Conservation (phyloP, 2,797 vertebrate species). For the Chaetophractus vellerosus region DNA sequence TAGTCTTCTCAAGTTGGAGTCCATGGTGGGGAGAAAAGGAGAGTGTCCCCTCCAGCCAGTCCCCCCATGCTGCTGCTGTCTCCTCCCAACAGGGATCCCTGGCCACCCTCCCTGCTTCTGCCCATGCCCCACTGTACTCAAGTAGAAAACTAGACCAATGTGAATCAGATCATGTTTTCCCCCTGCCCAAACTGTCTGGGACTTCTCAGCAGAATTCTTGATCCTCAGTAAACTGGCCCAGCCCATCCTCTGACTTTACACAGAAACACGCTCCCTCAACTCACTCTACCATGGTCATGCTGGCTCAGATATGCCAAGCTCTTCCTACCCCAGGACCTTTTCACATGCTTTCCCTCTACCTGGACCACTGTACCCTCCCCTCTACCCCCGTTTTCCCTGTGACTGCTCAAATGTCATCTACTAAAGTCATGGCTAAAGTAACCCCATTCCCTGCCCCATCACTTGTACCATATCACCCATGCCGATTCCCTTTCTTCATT, state of each 20-base stretch:
- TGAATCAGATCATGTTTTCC: neutral
- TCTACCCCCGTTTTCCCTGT: too few species aligned
- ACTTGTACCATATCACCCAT: accelerated
- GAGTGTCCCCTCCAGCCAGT: neutral
- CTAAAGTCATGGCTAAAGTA: neutral
- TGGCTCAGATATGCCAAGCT: accelerated
- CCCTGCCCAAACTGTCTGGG: neutral
- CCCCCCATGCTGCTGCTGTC: accelerated
- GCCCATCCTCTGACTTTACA: neutral
- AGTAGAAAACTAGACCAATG: neutral
- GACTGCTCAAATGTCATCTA: neutral
- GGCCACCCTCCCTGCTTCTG: neutral
- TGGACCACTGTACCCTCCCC: neutral
- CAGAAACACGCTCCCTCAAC: neutral
- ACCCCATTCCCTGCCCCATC: neutral
- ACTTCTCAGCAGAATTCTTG: neutral
- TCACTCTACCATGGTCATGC: accelerated
- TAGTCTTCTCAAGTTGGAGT: neutral
- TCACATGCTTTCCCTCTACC: neutral
- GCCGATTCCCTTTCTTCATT: neutral
- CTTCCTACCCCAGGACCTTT: neutral
- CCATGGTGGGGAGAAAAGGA: neutral
- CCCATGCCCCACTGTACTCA: neutral
- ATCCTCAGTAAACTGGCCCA: too few species aligned
- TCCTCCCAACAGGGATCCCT: accelerated